Conservation (phyloP, 2,888 invertebrate species). For the Seladonia tumulorum region DNA sequence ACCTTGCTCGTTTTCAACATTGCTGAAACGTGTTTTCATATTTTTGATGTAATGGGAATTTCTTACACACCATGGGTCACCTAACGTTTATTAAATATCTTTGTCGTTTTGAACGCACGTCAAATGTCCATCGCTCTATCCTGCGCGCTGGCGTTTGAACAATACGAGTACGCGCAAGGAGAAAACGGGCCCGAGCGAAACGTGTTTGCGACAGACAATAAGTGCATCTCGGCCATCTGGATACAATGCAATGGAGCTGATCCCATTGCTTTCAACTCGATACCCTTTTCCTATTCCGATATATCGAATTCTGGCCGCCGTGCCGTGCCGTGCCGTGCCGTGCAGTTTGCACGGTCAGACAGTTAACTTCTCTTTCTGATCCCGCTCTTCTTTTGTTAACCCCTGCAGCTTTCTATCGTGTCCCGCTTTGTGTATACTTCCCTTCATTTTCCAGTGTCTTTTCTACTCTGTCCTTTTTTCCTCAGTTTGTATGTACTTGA, state of each 20-base stretch:
- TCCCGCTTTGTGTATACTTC: slow-evolving; percentile 20
- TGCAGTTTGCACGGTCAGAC: slow-evolving; percentile 45
- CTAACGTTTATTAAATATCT: no score
- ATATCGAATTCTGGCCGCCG: slow-evolving; percentile 51
- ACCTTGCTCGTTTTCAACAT: neutral
- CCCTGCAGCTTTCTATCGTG: neutral
- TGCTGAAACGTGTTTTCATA: neutral
- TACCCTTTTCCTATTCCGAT: slow-evolving; percentile 55
- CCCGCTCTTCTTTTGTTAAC: slow-evolving; percentile 24
- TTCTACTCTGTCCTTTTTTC: neutral
- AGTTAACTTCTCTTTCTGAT: slow-evolving; percentile 42
- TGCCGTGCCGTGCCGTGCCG: neutral
- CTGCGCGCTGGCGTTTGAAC: neutral
- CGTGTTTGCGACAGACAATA: slow-evolving; percentile 69
- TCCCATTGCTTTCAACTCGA: slow-evolving; percentile 66
- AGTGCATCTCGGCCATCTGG: slow-evolving; percentile 63
- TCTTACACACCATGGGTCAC: no score
- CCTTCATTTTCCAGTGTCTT: slow-evolving; percentile 15
- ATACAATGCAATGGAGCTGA: slow-evolving; percentile 62
- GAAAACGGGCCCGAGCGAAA: neutral
- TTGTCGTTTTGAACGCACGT: no score
- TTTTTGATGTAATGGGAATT: no score
- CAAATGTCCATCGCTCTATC: neutral
- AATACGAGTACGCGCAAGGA: neutral
- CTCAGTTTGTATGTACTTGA: no score